A percentile compares a stretch with the other conserved stretches of the same genome.
These are phyloP conservation scores for Tenrec ecaudatus DNA, from an alignment of 2,113 vertebrate genomes.

Conservation along the genomic window DNA sequence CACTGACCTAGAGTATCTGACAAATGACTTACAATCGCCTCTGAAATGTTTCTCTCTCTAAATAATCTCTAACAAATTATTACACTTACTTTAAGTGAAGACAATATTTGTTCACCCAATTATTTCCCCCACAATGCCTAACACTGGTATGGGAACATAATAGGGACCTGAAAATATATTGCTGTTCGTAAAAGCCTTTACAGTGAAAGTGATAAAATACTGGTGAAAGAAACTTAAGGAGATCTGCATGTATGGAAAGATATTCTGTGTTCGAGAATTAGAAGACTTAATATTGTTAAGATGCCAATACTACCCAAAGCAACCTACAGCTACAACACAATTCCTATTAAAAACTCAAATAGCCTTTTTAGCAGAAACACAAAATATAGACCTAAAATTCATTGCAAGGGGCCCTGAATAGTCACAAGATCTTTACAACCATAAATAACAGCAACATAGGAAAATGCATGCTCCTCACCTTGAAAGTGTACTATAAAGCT, in stretches of 20 bases:
- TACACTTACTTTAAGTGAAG: background rate
- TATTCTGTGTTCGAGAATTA: background rate
- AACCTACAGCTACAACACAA: background rate
- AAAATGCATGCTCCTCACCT: background rate
- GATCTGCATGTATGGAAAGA: background rate
- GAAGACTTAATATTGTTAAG: background rate
- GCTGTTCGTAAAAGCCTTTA: background rate
- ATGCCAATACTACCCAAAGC: background rate
- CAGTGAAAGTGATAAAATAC: background rate
- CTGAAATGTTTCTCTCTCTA: background rate
- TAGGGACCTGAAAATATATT: constrained; percentile 12
- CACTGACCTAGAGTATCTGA: constrained; percentile 21
- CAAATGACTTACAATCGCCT: constrained; percentile 25
- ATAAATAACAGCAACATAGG: background rate
- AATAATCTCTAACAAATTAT: constrained; percentile 20
- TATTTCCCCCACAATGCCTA: background rate
- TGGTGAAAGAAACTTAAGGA: background rate
- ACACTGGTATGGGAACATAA: background rate
- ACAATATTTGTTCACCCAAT: background rate
- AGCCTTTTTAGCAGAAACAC: background rate
- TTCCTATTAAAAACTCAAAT: background rate
- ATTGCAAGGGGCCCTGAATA: background rate
- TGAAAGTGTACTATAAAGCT: background rate
- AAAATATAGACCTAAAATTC: background rate
- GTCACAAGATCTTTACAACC: background rate